These are phyloP conservation scores for Heliconius melpomene DNA, from an alignment of 1,140 invertebrate species.

Conservation along the genomic window DNA sequence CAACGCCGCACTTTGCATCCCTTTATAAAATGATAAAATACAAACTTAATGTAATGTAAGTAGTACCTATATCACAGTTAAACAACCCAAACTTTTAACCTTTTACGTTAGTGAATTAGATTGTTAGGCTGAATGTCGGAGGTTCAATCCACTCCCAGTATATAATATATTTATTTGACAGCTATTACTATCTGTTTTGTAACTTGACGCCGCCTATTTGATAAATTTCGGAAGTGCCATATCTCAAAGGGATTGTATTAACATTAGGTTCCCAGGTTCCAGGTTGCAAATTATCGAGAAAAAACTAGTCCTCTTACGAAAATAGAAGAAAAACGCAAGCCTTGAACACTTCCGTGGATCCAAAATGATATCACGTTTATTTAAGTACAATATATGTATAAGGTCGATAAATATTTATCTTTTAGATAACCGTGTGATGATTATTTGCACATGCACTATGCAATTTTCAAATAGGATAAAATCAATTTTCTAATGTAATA, in stretches of 20 bases:
- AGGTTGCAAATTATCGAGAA: no score
- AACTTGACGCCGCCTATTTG: no score
- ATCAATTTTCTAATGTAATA: neutral
- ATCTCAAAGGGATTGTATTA: no score
- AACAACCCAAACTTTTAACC: neutral
- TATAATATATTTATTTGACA: neutral
- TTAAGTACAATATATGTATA: neutral
- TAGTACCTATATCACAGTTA: neutral
- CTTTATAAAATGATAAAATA: no score
- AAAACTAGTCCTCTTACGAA: no score
- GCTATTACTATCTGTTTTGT: neutral
- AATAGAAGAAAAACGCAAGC: neutral
- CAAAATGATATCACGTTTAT: slow-evolving; percentile 10
- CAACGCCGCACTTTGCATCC: no score
- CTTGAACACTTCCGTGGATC: neutral
- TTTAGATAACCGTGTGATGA: slow-evolving; percentile 1
- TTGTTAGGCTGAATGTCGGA: neutral
- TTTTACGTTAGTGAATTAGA: neutral
- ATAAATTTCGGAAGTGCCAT: no score
- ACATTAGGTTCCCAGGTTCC: neutral
- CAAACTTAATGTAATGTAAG: neutral
- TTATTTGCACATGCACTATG: slow-evolving; percentile 5
- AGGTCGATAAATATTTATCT: slow-evolving; percentile 11
- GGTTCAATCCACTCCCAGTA: neutral
- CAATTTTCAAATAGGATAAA: neutral